These are phyloP conservation scores for Melangyna quadrimaculata DNA, from an alignment of 2,888 invertebrate species.

Conservation along the genomic window DNA sequence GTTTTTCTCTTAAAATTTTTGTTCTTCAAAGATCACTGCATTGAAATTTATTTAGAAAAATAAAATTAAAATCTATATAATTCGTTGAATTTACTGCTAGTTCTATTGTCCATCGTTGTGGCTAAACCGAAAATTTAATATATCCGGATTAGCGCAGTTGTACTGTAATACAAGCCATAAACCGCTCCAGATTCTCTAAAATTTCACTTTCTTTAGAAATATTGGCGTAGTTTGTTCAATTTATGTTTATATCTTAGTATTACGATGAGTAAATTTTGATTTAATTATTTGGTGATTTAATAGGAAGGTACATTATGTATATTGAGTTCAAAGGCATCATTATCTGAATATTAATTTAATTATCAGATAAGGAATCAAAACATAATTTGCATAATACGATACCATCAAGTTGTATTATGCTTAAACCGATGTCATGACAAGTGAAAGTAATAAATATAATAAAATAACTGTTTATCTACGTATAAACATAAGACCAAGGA, in stretches of 20 bases:
- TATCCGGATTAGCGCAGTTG: not conserved
- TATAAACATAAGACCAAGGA: not conserved
- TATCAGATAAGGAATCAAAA: slow-evolving; percentile 1
- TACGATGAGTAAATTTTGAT: not conserved
- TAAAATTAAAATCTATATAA: too few relatives aligned
- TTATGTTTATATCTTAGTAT: not conserved
- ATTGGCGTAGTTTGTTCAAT: not conserved
- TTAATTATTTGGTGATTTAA: not conserved
- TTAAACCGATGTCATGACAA: slow-evolving; percentile 5
- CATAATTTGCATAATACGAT: slow-evolving; percentile 7
- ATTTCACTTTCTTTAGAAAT: slow-evolving; percentile 1
- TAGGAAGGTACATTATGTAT: not conserved
- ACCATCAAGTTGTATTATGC: not conserved
- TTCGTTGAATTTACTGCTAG: too few relatives aligned
- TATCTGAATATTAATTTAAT: slow-evolving; percentile 2
- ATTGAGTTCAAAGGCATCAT: slow-evolving; percentile 11
- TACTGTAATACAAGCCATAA: not conserved
- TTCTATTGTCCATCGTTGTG: too few relatives aligned
- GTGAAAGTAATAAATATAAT: slow-evolving; percentile 17
- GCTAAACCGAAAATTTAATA: too few relatives aligned
- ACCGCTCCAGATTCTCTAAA: not conserved
- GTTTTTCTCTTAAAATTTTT: too few relatives aligned
- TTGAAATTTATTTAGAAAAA: too few relatives aligned
- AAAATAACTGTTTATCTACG: not conserved
- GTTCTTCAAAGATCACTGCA: too few relatives aligned